A percentile compares a stretch with the other conserved stretches of the same genome.
phyloP scores from a whole-genome alignment of 2,888 invertebrate genomes.

The Tachina fera region DNA sequence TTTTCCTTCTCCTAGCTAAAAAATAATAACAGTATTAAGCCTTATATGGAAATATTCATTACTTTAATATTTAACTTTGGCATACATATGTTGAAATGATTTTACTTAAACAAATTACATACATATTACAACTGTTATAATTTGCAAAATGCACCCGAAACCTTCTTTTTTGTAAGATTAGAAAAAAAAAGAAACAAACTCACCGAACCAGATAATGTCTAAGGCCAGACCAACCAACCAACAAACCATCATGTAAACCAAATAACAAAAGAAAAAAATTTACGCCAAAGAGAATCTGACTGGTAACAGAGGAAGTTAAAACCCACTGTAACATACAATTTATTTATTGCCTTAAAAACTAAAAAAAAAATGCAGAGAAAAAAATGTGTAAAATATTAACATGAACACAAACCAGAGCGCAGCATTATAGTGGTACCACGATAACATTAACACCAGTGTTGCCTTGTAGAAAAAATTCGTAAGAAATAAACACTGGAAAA shows the following conservation, averaged over 20 bases:
- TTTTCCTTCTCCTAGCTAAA: too few relatives aligned
- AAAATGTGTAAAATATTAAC: conserved; percentile 48
- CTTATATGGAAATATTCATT: too few relatives aligned
- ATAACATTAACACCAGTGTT: not conserved
- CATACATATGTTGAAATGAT: too few relatives aligned
- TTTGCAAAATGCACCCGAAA: not conserved
- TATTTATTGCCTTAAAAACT: conserved; percentile 63
- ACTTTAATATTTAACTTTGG: too few relatives aligned
- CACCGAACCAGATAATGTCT: conserved; percentile 66
- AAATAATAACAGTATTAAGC: too few relatives aligned
- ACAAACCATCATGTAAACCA: conserved; percentile 50
- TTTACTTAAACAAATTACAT: too few relatives aligned
- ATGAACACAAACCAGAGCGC: conserved; percentile 5
- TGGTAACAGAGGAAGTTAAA: conserved; percentile 55
- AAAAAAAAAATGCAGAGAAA: not conserved
- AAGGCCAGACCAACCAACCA: conserved; percentile 56
- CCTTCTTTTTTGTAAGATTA: not conserved
- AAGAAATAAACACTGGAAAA: too few relatives aligned
- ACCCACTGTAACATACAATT: conserved; percentile 39
- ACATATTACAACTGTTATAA: not conserved
- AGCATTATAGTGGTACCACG: not conserved
- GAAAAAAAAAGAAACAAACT: conserved; percentile 30
- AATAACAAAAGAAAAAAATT: conserved; percentile 24
- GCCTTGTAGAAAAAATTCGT: too few relatives aligned
- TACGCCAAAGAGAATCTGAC: conserved; percentile 44